Percentiles rank a stretch among this genome's conserved stretches.
Conservation (phyloP, 2,113 vertebrate species). For the Actenoides lindsayi region DNA sequence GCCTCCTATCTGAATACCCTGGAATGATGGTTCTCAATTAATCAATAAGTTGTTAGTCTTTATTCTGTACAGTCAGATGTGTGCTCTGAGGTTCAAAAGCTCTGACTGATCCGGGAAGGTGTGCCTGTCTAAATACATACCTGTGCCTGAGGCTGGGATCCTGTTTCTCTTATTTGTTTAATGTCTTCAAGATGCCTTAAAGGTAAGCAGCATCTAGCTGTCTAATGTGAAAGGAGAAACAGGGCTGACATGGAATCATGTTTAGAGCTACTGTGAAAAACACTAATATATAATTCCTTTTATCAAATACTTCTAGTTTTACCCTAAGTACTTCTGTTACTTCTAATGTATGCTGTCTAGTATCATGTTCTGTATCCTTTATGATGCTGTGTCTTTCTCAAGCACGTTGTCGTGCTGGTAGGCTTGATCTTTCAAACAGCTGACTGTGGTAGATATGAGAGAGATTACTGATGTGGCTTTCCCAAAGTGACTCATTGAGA, state of each 20-base stretch:
- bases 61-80: not conserved
- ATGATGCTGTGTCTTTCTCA: not conserved
- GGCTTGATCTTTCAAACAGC: not conserved
- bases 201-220: not conserved
- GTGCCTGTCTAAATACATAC: not conserved
- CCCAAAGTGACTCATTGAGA: not conserved
- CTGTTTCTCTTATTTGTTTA: not conserved
- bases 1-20: not conserved
- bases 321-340: not conserved
- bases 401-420: not conserved
- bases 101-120: not conserved
- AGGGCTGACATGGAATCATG: not conserved
- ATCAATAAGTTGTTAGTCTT: not conserved
- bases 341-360: not conserved
- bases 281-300: not conserved
- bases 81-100: not conserved
- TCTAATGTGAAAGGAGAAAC: not conserved
- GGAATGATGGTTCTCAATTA: not conserved
- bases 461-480: not conserved
- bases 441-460: not conserved
- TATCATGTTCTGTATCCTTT: not conserved
- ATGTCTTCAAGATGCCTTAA: not conserved
- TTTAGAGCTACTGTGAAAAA: not conserved
- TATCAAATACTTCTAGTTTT: not conserved
- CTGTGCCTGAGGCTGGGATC: not conserved